Percentiles rank a stretch among this genome's conserved stretches.
Evolutionary conservation across 2,113 vertebrate genomes (phyloP).

Genomic region (Pelecanoides urinatrix): DNA sequence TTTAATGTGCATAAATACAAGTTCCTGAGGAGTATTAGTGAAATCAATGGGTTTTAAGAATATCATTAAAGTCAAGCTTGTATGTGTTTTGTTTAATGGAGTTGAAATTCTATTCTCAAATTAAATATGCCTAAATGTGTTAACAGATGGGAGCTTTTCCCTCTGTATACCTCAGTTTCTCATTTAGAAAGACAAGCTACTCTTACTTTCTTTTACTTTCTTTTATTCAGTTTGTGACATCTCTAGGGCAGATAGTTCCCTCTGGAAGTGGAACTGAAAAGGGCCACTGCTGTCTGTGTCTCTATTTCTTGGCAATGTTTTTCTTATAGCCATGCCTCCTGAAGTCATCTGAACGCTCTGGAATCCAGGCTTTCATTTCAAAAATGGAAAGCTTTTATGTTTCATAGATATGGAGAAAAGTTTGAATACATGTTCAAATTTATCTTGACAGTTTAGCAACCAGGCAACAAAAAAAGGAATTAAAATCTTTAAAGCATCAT

Average conservation of each 20-base stretch:
- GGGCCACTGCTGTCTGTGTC: not conserved
- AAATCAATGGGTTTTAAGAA: not conserved
- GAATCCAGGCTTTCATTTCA: not conserved
- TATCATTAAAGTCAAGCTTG: not conserved
- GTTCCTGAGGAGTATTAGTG: not conserved
- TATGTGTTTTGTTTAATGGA: not conserved
- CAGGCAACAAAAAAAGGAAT: not conserved
- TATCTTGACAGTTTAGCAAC: not conserved
- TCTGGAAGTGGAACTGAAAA: not conserved
- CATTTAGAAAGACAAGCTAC: not conserved
- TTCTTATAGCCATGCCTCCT: not conserved
- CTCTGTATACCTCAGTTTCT: not conserved
- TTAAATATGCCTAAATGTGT: not conserved
- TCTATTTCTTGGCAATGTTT: not conserved
- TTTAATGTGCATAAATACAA: not conserved
- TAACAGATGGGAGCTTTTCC: accelerated
- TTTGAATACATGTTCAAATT: not conserved
- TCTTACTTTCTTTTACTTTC: not conserved
- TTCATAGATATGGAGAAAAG: not conserved
- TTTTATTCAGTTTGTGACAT: not conserved
- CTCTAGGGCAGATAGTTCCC: not conserved
- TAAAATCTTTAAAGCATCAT: not conserved
- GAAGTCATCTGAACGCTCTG: not conserved
- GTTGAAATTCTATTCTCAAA: not conserved
- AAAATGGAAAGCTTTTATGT: not conserved